Evolutionary conservation across 2,113 vertebrate genomes (phyloP).

Genomic region (Microcebus ravelobensis): DNA sequence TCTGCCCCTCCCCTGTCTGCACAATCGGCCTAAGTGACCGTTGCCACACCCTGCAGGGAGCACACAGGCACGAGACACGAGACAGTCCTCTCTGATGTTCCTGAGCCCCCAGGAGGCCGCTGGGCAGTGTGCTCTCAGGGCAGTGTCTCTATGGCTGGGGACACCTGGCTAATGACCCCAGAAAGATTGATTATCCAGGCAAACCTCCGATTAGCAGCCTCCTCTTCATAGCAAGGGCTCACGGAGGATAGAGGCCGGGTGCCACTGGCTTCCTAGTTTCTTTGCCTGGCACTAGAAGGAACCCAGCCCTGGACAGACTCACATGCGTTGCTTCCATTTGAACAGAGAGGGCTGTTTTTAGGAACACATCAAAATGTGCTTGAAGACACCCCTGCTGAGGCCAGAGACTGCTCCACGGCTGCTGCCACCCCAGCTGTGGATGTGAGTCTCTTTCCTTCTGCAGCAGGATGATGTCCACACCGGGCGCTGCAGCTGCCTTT

Average conservation of each 20-base stretch:
- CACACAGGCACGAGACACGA: not conserved
- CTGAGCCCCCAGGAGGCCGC: not conserved
- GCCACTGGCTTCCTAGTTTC: not conserved
- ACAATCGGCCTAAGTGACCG: accelerated
- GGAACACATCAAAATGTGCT: not conserved
- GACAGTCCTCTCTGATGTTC: not conserved
- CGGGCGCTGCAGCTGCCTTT: not conserved
- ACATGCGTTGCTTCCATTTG: not conserved
- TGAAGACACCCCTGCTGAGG: not conserved
- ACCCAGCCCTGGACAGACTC: not conserved
- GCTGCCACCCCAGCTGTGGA: not conserved
- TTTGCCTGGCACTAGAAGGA: not conserved
- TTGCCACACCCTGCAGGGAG: accelerated
- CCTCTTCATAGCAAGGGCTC: not conserved
- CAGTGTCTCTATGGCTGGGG: not conserved
- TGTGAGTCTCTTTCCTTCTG: not conserved
- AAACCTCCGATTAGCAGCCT: not conserved
- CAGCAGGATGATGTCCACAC: not conserved
- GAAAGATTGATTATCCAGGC: not conserved
- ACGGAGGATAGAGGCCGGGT: accelerated
- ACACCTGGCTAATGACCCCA: not conserved
- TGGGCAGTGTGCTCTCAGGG: not conserved
- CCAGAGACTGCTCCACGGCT: not conserved
- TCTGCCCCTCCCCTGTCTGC: not conserved
- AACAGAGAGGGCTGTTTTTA: constrained; percentile 48